Percentiles rank a stretch among this genome's conserved stretches.
Evolutionary conservation across 2,888 invertebrate genomes (phyloP).

Genomic region (Fragum sueziense): DNA sequence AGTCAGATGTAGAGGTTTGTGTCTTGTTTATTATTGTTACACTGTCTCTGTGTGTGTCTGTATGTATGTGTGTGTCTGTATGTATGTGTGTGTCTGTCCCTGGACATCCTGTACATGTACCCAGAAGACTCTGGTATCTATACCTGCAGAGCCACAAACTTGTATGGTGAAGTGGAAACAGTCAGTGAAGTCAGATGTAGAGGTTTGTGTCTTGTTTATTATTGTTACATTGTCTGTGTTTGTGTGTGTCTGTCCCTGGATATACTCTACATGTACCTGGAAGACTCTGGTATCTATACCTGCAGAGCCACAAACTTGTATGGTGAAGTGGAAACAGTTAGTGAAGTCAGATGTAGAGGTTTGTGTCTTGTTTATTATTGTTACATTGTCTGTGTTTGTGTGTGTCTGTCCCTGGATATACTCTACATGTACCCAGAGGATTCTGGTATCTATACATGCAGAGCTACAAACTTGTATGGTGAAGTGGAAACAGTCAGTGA

Average conservation of each 20-base stretch:
- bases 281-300: constrained; percentile 78
- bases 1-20: constrained; percentile 81
- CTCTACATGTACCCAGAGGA: constrained; percentile 98
- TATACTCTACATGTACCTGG: constrained; percentile 96
- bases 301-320: no score
- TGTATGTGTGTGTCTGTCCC: no score
- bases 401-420: constrained; percentile 96
- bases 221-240: neutral
- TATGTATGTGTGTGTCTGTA: no score
- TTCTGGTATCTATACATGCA: constrained; percentile 97
- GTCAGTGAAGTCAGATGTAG: constrained; percentile 94
- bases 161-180: constrained; percentile 96
- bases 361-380: constrained; percentile 81
- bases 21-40: neutral
- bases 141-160: constrained; percentile 96
- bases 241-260: no score
- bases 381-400: neutral
- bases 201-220: constrained; percentile 87
- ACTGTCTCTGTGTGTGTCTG: neutral
- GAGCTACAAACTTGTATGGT: constrained; percentile 96
- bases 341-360: no score
- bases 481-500: constrained; percentile 95
- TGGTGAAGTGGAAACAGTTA: constrained; percentile 88
- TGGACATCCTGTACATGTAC: constrained; percentile 97
- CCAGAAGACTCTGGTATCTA: constrained; percentile 96